Conservation (phyloP, 2,113 vertebrate genomes). For the Rhipidura dahli region DNA sequence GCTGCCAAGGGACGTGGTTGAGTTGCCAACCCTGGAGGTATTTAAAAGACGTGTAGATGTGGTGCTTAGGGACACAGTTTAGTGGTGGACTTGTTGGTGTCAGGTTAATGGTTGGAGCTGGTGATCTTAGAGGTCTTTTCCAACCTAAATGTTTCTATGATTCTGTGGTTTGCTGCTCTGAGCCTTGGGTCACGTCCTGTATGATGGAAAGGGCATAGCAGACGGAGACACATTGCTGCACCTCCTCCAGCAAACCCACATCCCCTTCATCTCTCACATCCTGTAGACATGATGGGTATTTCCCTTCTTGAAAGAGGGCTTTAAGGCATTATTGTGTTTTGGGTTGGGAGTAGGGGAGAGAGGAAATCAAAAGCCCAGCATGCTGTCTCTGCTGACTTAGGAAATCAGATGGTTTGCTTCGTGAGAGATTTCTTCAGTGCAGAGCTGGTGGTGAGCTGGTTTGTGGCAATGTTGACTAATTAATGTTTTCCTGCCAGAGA, state of each 20-base stretch:
- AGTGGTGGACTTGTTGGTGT: neutral
- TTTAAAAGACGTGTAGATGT: neutral
- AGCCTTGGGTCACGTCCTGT: neutral
- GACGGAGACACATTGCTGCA: fast-evolving
- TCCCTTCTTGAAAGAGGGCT: neutral
- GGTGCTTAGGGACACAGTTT: neutral
- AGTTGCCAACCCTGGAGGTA: neutral
- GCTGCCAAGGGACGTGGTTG: neutral
- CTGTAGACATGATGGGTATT: neutral
- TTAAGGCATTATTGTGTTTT: neutral
- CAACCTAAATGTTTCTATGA: neutral
- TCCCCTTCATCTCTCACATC: neutral
- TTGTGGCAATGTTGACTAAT: neutral
- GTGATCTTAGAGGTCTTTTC: neutral
- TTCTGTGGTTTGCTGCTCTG: neutral
- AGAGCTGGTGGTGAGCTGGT: neutral
- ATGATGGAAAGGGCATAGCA: neutral
- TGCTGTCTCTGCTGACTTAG: neutral
- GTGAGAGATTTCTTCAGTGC: neutral
- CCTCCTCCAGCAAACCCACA: neutral
- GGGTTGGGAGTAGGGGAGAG: neutral
- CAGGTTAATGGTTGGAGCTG: neutral
- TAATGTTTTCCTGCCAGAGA: fast-evolving
- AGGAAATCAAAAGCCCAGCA: neutral
- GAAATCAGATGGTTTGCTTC: neutral